Conservation (phyloP, 1,140 invertebrate species). For the Drosophila paulistorum region DNA sequence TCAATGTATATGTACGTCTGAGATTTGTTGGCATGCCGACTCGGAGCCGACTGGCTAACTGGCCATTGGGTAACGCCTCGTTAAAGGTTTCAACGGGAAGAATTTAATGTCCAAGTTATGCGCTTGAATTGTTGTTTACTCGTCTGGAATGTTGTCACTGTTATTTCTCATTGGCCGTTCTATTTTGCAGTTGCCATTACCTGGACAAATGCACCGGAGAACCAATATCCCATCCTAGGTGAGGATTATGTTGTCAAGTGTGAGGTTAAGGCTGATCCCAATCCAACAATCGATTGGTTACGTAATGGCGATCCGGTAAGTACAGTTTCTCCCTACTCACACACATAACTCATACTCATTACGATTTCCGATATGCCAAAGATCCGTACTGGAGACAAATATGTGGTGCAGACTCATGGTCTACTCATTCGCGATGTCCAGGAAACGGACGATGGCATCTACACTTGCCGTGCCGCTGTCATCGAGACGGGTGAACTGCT, state of each 20-base stretch:
- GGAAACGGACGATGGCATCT: constrained; percentile 92
- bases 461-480: constrained; percentile 93
- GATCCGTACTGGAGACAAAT: constrained; percentile 87
- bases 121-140: constrained; percentile 46
- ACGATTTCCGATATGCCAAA: constrained; percentile 33
- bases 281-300: constrained; percentile 92
- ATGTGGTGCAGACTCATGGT: constrained; percentile 90
- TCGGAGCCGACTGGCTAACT: too few relatives aligned
- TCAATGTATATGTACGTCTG: too few relatives aligned
- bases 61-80: not conserved
- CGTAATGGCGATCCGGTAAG: constrained; percentile 88
- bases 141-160: not conserved
- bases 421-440: constrained; percentile 90
- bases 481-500: constrained; percentile 90
- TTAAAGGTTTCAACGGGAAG: not conserved
- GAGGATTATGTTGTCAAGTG: constrained; percentile 91
- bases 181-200: constrained; percentile 89
- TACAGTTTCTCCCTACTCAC: not conserved
- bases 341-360: too few relatives aligned
- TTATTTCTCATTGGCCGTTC: not conserved
- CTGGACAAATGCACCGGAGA: constrained; percentile 92
- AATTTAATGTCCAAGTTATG: too few relatives aligned
- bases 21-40: too few relatives aligned
- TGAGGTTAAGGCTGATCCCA: constrained; percentile 92
- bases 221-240: constrained; percentile 92